Percentiles rank a stretch among this genome's conserved stretches.
phyloP scores from a whole-genome alignment of 1,140 invertebrate species.

The Dreissena rostriformis region DNA sequence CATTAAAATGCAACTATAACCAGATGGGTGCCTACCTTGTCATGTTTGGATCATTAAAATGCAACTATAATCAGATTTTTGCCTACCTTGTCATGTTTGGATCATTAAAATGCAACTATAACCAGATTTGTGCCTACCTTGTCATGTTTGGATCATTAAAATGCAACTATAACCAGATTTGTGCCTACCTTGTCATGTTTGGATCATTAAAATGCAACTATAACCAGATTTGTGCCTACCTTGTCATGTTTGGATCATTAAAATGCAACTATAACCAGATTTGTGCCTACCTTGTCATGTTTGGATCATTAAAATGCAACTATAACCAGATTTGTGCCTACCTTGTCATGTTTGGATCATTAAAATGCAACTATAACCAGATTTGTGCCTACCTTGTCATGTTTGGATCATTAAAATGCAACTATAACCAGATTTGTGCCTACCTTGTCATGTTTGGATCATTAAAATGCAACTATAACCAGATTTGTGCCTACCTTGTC shows the following conservation, averaged over 20 bases:
- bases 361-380: too few species aligned
- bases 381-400: constrained; percentile 89
- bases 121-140: constrained; percentile 86
- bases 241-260: constrained; percentile 86
- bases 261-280: too few species aligned
- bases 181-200: constrained; percentile 89
- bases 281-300: constrained; percentile 89
- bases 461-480: too few species aligned
- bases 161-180: too few species aligned
- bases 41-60: constrained; percentile 76
- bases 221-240: constrained; percentile 82
- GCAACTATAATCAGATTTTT: too few species aligned
- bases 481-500: constrained; percentile 89
- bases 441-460: constrained; percentile 89
- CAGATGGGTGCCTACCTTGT: constrained; percentile 87
- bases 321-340: constrained; percentile 74
- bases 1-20: too few species aligned
- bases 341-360: constrained; percentile 88
- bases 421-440: neutral
- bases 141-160: constrained; percentile 82
- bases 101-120: too few species aligned
- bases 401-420: too few species aligned
- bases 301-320: too few species aligned
- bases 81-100: constrained; percentile 89
- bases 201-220: too few species aligned